phyloP scores from a whole-genome alignment of 1,140 invertebrate genomes.

The Pseudomyrmex dendroicus region DNA sequence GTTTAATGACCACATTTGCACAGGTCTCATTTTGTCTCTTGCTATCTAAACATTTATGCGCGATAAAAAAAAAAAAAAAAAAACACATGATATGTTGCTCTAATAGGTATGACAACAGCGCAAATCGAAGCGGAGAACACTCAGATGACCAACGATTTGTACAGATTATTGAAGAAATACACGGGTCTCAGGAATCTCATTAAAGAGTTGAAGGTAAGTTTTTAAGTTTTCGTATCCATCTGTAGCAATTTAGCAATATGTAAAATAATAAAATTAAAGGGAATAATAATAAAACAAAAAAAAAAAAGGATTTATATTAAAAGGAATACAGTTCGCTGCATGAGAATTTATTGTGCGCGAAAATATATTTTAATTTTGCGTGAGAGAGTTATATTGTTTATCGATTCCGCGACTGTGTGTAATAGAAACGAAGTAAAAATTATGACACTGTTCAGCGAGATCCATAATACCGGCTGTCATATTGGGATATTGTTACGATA shows the following conservation, averaged over 20 bases:
- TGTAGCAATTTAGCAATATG: no score
- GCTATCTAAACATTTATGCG: not conserved
- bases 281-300: no score
- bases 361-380: slow-evolving; percentile 17
- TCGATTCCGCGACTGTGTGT: not conserved
- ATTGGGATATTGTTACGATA: slow-evolving; percentile 42
- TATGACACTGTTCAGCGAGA: slow-evolving; percentile 8
- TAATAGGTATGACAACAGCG: slow-evolving; percentile 94
- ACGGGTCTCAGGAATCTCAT: slow-evolving; percentile 94
- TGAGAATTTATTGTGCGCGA: no score
- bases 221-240: not conserved
- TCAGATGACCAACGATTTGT: slow-evolving; percentile 97
- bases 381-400: slow-evolving; percentile 1
- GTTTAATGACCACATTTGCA: no score
- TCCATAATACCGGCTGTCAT: slow-evolving; percentile 9
- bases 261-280: no score
- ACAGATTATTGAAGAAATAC: slow-evolving; percentile 96
- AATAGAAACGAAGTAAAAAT: not conserved
- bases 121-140: slow-evolving; percentile 97
- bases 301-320: no score
- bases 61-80: not conserved
- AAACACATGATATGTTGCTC: slow-evolving; percentile 73
- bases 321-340: no score
- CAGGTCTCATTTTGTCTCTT: no score
- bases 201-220: slow-evolving; percentile 92